A percentile compares a stretch with the other conserved stretches of the same genome.
Conservation (phyloP, 2,797 vertebrate species). For the Carduelis carduelis region DNA sequence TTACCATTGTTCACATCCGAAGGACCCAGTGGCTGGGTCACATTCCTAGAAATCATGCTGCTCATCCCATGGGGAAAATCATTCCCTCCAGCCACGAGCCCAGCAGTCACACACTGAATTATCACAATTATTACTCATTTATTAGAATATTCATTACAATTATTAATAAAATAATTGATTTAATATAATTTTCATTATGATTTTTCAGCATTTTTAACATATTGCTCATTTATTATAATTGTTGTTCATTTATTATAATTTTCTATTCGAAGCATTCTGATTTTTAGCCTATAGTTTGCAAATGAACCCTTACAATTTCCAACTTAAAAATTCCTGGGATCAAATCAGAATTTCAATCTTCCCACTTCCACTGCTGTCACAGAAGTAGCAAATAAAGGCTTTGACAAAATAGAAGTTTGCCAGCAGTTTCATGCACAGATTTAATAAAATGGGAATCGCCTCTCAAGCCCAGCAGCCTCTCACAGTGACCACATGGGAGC, state of each 20-base stretch:
- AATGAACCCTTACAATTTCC: neutral
- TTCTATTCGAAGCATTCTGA: neutral
- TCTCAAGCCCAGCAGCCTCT: neutral
- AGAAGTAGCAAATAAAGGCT: neutral
- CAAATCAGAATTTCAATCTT: neutral
- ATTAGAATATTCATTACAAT: neutral
- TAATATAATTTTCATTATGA: neutral
- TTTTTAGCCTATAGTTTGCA: neutral
- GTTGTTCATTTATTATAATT: neutral
- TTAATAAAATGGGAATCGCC: accelerated
- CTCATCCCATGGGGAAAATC: neutral
- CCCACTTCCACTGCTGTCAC: accelerated
- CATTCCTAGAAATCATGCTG: neutral
- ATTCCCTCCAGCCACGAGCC: neutral
- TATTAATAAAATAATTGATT: neutral
- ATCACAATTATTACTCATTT: neutral
- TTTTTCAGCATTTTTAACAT: neutral
- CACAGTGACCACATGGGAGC: neutral
- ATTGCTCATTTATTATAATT: neutral
- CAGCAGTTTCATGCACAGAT: neutral
- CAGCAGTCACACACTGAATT: neutral
- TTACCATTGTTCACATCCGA: neutral
- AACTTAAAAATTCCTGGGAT: neutral
- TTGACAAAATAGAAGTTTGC: neutral
- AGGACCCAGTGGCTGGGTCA: neutral